Percentiles rank a stretch among this genome's conserved stretches.
phyloP scores from a whole-genome alignment of 2,797 vertebrate genomes.

The Falco cherrug region DNA sequence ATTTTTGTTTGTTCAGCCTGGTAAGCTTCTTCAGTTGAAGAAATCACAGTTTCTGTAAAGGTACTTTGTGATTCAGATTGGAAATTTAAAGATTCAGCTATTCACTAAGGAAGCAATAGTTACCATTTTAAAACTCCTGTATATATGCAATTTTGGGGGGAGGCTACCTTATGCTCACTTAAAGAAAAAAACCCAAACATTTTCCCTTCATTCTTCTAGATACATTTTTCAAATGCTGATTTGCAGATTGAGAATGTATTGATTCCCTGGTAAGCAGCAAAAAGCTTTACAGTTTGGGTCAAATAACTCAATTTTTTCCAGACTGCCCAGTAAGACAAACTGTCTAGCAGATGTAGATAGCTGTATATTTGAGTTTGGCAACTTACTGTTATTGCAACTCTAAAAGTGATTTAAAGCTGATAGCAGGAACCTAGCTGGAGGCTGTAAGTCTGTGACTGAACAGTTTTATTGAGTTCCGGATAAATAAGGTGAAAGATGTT shows the following conservation, averaged over 20 bases:
- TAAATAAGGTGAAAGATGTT: conserved; percentile 35
- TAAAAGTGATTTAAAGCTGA: conserved; percentile 47
- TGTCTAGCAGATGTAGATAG: conserved; percentile 28
- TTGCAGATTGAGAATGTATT: background rate
- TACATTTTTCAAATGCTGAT: background rate
- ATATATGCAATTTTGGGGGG: background rate
- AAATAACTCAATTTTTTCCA: conserved; percentile 12
- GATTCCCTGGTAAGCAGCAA: background rate
- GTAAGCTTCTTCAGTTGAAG: background rate
- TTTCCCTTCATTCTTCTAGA: background rate
- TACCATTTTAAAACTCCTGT: background rate
- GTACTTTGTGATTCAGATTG: background rate
- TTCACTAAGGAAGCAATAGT: background rate
- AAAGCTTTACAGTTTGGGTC: background rate
- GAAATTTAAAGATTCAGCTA: background rate
- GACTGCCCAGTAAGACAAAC: background rate
- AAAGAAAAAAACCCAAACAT: background rate
- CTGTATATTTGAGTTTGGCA: conserved; percentile 24
- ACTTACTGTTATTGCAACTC: conserved; percentile 17
- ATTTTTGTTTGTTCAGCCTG: background rate
- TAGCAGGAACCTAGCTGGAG: conserved; percentile 36
- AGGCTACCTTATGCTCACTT: background rate
- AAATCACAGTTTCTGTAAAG: background rate
- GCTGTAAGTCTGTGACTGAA: conserved; percentile 52
- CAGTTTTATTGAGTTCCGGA: conserved; percentile 35